These are phyloP conservation scores for Apodemus sylvaticus DNA, from an alignment of 2,113 vertebrate genomes.

Conservation along the genomic window DNA sequence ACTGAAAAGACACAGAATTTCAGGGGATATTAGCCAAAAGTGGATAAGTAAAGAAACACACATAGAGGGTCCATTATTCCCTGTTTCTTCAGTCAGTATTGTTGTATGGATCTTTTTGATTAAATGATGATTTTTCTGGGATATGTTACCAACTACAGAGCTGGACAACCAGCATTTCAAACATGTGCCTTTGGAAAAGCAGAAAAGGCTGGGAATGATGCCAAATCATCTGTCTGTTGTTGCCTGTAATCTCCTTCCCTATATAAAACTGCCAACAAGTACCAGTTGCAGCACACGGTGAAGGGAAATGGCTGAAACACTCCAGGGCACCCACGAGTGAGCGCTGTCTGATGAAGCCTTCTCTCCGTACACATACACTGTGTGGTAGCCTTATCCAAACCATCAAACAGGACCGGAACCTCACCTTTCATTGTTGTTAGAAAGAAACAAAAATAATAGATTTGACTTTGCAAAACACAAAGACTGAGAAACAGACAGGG, in stretches of 20 bases:
- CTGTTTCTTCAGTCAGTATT: neutral
- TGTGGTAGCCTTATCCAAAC: neutral
- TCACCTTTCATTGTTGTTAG: neutral
- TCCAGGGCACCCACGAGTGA: neutral
- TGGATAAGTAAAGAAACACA: constrained; percentile 16
- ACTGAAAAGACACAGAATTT: neutral
- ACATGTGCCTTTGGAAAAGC: neutral
- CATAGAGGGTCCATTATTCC: neutral
- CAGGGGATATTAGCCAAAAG: neutral
- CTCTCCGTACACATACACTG: no score
- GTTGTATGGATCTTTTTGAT: neutral
- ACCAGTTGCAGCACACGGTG: neutral
- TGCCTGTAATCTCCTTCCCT: neutral
- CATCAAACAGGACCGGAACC: neutral
- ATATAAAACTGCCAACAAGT: neutral
- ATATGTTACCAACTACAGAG: neutral
- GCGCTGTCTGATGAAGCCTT: neutral
- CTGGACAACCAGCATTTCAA: constrained; percentile 13
- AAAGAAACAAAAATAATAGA: neutral
- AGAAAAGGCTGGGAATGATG: neutral
- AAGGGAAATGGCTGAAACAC: neutral
- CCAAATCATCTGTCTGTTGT: neutral
- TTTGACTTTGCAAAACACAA: neutral
- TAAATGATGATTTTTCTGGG: neutral
- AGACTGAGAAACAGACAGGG: neutral